phyloP scores from a whole-genome alignment of 2,888 invertebrate species.

The Rhamnusium bicolor region DNA sequence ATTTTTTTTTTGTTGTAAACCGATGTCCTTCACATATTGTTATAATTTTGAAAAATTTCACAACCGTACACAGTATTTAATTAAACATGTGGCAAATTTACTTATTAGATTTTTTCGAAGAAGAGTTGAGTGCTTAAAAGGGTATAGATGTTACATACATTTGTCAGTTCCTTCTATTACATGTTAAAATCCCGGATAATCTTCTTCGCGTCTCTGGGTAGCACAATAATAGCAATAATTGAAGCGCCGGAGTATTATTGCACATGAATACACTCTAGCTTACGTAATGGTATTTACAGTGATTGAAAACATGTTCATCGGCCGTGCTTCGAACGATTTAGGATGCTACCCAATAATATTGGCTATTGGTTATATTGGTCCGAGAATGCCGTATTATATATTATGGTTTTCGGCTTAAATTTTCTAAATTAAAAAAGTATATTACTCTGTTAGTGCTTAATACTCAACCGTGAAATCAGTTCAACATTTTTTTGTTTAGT shows the following conservation, averaged over 20 bases:
- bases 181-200: constrained; percentile 68
- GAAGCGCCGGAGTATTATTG: constrained; percentile 68
- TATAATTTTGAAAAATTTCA: too few species aligned
- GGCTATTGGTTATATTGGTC: constrained; percentile 44
- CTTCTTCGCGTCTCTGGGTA: constrained; percentile 65
- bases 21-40: too few species aligned
- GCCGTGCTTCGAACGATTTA: constrained; percentile 53
- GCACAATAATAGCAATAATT: constrained; percentile 70
- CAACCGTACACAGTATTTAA: too few species aligned
- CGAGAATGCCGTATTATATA: background rate
- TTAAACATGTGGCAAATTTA: too few species aligned
- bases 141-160: constrained; percentile 63
- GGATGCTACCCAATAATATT: constrained; percentile 44
- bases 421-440: constrained; percentile 15
- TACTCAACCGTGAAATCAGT: background rate
- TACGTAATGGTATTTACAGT: constrained; percentile 70
- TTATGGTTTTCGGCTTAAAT: background rate
- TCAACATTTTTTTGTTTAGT: background rate
- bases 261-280: constrained; percentile 69
- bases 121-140: constrained; percentile 40
- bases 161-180: constrained; percentile 63
- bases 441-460: background rate
- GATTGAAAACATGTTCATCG: constrained; percentile 70
- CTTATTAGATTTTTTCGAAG: background rate
- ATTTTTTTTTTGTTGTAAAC: too few species aligned